Evolutionary conservation across 2,888 invertebrate genomes (phyloP), one percentile per base, ranked within the genome.

Genomic region (Pyralis farinalis): DNA sequence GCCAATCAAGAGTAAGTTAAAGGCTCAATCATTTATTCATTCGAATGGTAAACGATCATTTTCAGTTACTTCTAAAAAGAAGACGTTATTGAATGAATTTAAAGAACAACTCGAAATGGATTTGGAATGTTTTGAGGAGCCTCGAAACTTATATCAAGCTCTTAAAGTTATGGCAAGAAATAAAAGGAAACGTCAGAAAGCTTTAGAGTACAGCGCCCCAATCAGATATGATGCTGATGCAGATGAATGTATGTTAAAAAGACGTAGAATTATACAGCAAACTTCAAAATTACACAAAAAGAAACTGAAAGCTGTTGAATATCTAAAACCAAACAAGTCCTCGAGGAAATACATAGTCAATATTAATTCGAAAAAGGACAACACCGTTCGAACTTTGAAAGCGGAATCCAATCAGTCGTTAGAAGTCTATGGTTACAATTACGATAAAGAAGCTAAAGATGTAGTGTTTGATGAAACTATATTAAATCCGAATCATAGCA

Each of bases 91-190:
- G 0, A 65, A 69, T 3, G 36, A 65, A 3, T 42, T 83, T 3
- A 82, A 76, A 49, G 58, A 72, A 12, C 58, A 84, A 35, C 40
- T 83, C 0, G 53, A 39, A 31, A 58, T 62, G 7, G 62, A 67
- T 0, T 36, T 44, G 0, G 29, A 47, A 1, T 43, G 27, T 0
- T 65, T 54, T 8, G 63, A 69, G 16, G 73, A 81, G 21, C 81
- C 81, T 0, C 51, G 59, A 28, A 80, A 64, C 25, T 51, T 84
- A 3, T 78, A 57, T 37, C 55, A 82, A 47, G 76, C 83, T 0
- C 45, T 84, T n/a, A 70, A 59, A 46, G 46, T 71, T 0, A 73
- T 83, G 42, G 80, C 76, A 0, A 54, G 52, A 9, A 76, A 71
- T 25, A 82, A 81, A 36, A 46, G 53, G 5, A 49, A 49, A 32